Percentiles rank a stretch among this genome's conserved stretches.
Conservation (phyloP, 2,888 invertebrate genomes). For the Opisthograptis luteolata region DNA sequence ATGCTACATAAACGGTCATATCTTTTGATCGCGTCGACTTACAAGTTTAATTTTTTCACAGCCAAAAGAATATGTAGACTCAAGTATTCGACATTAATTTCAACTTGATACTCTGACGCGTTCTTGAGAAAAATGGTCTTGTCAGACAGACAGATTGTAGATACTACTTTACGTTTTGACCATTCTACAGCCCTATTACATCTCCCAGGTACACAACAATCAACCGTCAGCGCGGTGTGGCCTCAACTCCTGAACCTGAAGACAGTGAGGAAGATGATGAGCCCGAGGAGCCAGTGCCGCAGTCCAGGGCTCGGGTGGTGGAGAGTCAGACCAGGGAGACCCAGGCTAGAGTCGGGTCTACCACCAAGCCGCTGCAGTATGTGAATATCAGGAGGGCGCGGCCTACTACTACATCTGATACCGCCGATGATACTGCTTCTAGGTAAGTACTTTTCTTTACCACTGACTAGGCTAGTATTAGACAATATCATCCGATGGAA, state of each 20-base stretch:
- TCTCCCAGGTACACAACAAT: slow-evolving; percentile 84
- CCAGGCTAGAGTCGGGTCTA: slow-evolving; percentile 54
- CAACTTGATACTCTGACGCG: too few relatives aligned
- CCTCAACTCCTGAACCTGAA: slow-evolving; percentile 57
- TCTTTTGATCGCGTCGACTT: too few relatives aligned
- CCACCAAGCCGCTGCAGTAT: slow-evolving; percentile 84
- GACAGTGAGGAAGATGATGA: slow-evolving; percentile 51
- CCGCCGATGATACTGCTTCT: slow-evolving; percentile 69
- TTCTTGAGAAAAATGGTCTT: too few relatives aligned
- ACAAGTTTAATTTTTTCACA: too few relatives aligned
- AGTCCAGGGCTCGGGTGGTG: slow-evolving; percentile 29
- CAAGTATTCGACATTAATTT: too few relatives aligned
- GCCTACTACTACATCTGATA: slow-evolving; percentile 72
- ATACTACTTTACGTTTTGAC: too few relatives aligned
- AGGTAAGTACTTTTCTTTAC: too few relatives aligned
- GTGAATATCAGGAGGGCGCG: slow-evolving; percentile 88
- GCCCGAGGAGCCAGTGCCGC: slow-evolving; percentile 47
- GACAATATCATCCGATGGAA: too few relatives aligned
- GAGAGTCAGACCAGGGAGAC: slow-evolving; percentile 33
- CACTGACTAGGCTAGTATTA: too few relatives aligned
- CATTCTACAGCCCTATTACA: neutral
- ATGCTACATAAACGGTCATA: too few relatives aligned
- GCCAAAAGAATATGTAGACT: too few relatives aligned
- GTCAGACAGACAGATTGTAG: too few relatives aligned
- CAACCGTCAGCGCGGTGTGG: slow-evolving; percentile 84